These are phyloP conservation scores for Mionectes olivaceus DNA, from an alignment of 2,797 vertebrate species.

Conservation along the genomic window DNA sequence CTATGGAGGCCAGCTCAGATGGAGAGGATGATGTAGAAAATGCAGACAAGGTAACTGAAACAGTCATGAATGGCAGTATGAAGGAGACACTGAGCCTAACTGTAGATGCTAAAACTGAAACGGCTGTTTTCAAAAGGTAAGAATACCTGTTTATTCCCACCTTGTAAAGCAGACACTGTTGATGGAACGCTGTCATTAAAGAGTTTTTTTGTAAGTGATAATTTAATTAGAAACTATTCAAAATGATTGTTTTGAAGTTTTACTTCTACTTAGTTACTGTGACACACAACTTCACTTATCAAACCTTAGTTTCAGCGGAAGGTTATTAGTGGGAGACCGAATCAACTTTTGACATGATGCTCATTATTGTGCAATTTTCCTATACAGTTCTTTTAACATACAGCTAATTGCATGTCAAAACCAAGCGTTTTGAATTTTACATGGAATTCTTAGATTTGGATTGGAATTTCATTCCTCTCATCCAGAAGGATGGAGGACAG, in stretches of 20 bases:
- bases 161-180: neutral
- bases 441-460: neutral
- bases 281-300: accelerated
- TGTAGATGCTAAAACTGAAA: slow-evolving; percentile 99
- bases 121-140: slow-evolving; percentile 98
- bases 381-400: neutral
- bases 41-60: slow-evolving; percentile 94
- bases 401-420: neutral
- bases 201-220: neutral
- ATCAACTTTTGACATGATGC: neutral
- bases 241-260: neutral
- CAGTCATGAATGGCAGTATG: slow-evolving; percentile 97
- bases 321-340: neutral
- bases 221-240: neutral
- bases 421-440: neutral
- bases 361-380: neutral
- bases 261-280: neutral
- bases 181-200: neutral
- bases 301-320: neutral
- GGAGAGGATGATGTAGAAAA: slow-evolving; percentile 84
- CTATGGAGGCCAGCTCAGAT: slow-evolving; percentile 83
- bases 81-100: slow-evolving; percentile 99
- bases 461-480: neutral
- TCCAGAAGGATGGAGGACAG: neutral
- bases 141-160: neutral